These are phyloP conservation scores for Hyperoplus lanceolatus DNA, from an alignment of 2,797 vertebrate genomes.

Conservation along the genomic window DNA sequence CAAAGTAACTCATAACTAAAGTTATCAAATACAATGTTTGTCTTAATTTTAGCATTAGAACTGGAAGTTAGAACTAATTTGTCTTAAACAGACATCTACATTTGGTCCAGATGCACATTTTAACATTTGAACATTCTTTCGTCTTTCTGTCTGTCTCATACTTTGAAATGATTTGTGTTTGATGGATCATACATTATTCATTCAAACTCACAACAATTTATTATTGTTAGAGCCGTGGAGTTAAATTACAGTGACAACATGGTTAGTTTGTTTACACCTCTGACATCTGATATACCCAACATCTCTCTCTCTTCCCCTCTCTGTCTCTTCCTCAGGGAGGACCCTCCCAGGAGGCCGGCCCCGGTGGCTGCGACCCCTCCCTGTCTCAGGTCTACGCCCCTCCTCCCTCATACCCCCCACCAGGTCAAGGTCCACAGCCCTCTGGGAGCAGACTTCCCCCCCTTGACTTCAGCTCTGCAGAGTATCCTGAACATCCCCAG, in stretches of 20 bases:
- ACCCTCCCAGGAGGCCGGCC: slow-evolving; percentile 83
- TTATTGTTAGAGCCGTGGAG: not conserved
- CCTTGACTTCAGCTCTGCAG: slow-evolving; percentile 84
- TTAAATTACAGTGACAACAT: not conserved
- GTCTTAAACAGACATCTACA: not conserved
- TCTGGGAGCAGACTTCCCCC: slow-evolving; percentile 78
- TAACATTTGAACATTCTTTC: not conserved
- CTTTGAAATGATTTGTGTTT: not conserved
- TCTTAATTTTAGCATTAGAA: not conserved
- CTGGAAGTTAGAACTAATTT: not conserved
- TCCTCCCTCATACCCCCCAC: slow-evolving; percentile 84
- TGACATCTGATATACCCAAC: slow-evolving; percentile 8
- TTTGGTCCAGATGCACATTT: not conserved
- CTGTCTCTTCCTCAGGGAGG: slow-evolving; percentile 74
- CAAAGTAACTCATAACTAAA: not conserved
- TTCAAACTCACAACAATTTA: not conserved
- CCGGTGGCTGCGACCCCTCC: slow-evolving; percentile 81
- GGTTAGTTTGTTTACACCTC: slow-evolving; percentile 40
- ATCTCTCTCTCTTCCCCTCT: not conserved
- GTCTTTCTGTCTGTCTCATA: not conserved
- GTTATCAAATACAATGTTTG: not conserved
- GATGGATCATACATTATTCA: not conserved
- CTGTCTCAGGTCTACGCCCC: slow-evolving; percentile 86
- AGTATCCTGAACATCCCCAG: slow-evolving; percentile 86
- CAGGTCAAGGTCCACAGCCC: slow-evolving; percentile 82